Percentiles rank a stretch among this genome's conserved stretches.
phyloP scores from a whole-genome alignment of 2,888 invertebrate species.

The Scaptomyza cyrtandrae region DNA sequence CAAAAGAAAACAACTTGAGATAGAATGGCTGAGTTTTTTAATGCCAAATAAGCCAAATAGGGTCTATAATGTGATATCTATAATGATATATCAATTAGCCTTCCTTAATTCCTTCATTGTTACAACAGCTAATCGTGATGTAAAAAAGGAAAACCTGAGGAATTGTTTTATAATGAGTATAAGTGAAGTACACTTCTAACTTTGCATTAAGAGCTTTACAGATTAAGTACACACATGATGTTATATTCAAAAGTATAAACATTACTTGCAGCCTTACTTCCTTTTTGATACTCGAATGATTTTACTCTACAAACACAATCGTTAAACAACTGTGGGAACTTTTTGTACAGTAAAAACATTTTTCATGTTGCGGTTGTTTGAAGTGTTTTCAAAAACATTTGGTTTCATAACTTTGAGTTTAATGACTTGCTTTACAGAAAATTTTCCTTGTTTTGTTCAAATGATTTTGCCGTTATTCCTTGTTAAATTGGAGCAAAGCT shows the following conservation, averaged over 20 bases:
- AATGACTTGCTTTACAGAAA: slow-evolving; percentile 11
- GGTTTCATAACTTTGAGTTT: slow-evolving; percentile 28
- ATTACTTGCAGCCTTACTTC: neutral
- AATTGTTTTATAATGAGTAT: neutral
- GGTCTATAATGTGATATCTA: neutral
- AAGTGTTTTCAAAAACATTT: slow-evolving; percentile 31
- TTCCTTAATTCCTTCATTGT: neutral
- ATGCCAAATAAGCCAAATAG: neutral
- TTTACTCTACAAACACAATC: neutral
- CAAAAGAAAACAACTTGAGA: slow-evolving; percentile 3
- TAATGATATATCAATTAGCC: neutral
- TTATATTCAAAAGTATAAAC: neutral
- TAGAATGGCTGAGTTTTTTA: neutral
- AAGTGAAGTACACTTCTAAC: neutral
- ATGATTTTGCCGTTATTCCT: slow-evolving; percentile 47
- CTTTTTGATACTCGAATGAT: neutral
- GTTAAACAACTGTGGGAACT: slow-evolving; percentile 1
- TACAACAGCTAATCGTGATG: no score
- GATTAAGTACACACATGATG: neutral
- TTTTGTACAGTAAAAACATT: slow-evolving; percentile 27
- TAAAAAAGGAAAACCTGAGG: no score
- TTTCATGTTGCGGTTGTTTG: slow-evolving; percentile 13
- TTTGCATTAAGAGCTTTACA: neutral
- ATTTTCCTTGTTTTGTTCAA: slow-evolving; percentile 33
- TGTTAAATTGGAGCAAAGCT: slow-evolving; percentile 72